These are phyloP conservation scores for Trachemys scripta DNA, from an alignment of 2,113 vertebrate species.

Conservation along the genomic window DNA sequence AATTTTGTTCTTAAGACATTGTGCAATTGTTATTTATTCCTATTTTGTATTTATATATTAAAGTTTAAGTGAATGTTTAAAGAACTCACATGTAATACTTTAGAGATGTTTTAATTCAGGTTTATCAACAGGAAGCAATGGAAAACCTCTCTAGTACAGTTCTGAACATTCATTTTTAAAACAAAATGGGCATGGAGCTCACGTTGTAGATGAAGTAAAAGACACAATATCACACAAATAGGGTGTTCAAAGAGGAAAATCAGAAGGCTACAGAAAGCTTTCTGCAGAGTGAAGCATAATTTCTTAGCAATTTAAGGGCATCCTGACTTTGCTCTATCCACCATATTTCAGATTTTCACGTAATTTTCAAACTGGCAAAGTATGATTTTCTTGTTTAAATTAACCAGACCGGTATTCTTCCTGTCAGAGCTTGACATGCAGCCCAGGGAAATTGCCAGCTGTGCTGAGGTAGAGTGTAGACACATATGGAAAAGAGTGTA, in stretches of 20 bases:
- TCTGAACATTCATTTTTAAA: not conserved
- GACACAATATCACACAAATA: not conserved
- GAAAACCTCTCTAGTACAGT: not conserved
- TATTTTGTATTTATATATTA: constrained; percentile 71
- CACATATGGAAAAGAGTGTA: not conserved
- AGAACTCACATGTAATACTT: constrained; percentile 13
- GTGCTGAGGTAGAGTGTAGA: not conserved
- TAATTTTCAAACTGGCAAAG: not conserved
- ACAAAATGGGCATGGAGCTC: not conserved
- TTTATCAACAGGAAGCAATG: not conserved
- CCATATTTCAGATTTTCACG: constrained; percentile 1
- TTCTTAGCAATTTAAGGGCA: constrained; percentile 13
- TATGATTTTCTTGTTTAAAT: constrained; percentile 38
- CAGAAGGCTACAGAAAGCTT: not conserved
- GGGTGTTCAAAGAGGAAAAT: constrained; percentile 10
- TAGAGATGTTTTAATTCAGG: constrained; percentile 3
- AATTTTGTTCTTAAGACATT: constrained; percentile 75
- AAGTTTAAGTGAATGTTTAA: constrained; percentile 46
- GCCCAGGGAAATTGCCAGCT: not conserved
- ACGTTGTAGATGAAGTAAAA: not conserved
- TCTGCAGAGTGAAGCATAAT: not conserved
- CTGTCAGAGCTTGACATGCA: not conserved
- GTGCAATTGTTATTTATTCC: constrained; percentile 71
- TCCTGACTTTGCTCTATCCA: not conserved
- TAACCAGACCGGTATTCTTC: not conserved